These are phyloP conservation scores for Drosophila mimetica DNA, from an alignment of 2,888 invertebrate genomes.

Conservation along the genomic window DNA sequence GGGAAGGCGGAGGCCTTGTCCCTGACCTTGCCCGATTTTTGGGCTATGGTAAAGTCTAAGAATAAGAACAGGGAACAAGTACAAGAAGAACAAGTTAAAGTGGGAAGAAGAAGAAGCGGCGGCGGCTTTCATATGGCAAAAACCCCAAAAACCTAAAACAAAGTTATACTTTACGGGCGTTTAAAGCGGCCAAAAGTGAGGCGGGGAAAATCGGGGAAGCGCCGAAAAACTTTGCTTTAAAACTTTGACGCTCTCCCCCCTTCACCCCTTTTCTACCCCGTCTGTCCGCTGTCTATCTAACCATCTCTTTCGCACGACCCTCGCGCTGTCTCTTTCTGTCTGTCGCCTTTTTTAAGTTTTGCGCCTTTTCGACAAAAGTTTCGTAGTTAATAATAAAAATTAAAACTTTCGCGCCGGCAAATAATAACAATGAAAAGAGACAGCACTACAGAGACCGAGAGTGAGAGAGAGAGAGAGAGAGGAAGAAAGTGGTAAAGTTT, in stretches of 20 bases:
- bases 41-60: conserved; percentile 49
- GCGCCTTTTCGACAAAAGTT: conserved; percentile 70
- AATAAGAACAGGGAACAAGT: conserved; percentile 41
- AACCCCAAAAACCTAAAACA: conserved; percentile 81
- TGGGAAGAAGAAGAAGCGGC: conserved; percentile 17
- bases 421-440: conserved; percentile 77
- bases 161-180: conserved; percentile 77
- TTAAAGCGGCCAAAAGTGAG: conserved; percentile 48
- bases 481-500: conserved; percentile 8
- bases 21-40: conserved; percentile 79
- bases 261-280: conserved; percentile 25
- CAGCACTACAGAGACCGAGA: conserved; percentile 12
- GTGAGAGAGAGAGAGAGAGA: not conserved
- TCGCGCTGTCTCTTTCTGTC: conserved; percentile 9
- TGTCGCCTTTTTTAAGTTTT: conserved; percentile 69
- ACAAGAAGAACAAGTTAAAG: conserved; percentile 45
- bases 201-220: conserved; percentile 30
- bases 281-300: conserved; percentile 45
- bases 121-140: conserved; percentile 34
- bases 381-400: conserved; percentile 81
- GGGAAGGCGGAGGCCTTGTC: conserved; percentile 49
- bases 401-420: conserved; percentile 81
- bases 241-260: conserved; percentile 66
- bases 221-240: conserved; percentile 79
- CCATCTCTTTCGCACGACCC: conserved; percentile 24